Conservation (phyloP, 1,140 invertebrate species). For the Euwallacea fornicatus region DNA sequence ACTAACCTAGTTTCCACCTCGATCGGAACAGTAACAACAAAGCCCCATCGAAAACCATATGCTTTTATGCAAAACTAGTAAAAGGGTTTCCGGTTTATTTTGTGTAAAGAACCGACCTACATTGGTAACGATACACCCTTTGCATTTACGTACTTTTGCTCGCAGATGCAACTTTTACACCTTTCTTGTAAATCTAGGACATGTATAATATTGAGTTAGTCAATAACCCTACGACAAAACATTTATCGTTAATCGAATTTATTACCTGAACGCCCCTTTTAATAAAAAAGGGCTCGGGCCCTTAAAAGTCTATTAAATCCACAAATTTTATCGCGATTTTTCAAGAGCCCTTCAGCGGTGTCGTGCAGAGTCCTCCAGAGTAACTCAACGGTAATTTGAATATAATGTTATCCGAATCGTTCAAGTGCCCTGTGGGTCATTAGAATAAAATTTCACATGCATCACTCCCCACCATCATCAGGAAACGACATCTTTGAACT, state of each 20-base stretch:
- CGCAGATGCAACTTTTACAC: background rate
- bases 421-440: constrained; percentile 27
- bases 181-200: constrained; percentile 1
- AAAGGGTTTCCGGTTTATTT: constrained; percentile 19
- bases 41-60: constrained; percentile 4
- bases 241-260: constrained; percentile 22
- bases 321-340: constrained; percentile 37
- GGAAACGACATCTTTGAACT: background rate
- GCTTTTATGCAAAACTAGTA: constrained; percentile 26
- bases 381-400: constrained; percentile 27
- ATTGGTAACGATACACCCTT: constrained; percentile 11
- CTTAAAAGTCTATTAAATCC: constrained; percentile 25
- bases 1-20: constrained; percentile 10
- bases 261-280: constrained; percentile 30
- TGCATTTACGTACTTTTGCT: background rate
- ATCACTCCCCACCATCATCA: background rate
- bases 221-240: constrained; percentile 2
- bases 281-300: constrained; percentile 14
- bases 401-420: constrained; percentile 36
- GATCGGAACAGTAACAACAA: constrained; percentile 9
- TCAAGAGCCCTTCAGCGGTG: constrained; percentile 26
- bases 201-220: background rate
- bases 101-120: constrained; percentile 15
- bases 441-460: background rate
- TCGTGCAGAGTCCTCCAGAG: constrained; percentile 24